phyloP scores from a whole-genome alignment of 1,140 invertebrate species.

The Asbolus verrucosus region DNA sequence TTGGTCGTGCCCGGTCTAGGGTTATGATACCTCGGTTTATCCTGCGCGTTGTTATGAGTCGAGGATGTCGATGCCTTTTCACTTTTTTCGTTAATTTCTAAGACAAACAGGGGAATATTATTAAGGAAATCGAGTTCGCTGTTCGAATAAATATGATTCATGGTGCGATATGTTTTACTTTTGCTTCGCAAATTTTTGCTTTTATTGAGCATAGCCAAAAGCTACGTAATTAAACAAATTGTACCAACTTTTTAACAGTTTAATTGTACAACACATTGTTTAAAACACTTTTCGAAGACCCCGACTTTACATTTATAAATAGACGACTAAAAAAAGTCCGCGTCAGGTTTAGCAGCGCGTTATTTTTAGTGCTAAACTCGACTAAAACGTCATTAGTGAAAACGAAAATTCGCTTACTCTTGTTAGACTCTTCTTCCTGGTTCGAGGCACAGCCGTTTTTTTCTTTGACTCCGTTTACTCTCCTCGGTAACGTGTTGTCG shows the following conservation, averaged over 20 bases:
- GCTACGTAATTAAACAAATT: slow-evolving; percentile 40
- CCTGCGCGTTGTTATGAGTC: slow-evolving; percentile 50
- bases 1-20: slow-evolving; percentile 58
- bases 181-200: slow-evolving; percentile 11
- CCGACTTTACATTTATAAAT: slow-evolving; percentile 44
- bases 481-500: not conserved
- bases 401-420: slow-evolving; percentile 23
- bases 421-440: slow-evolving; percentile 16
- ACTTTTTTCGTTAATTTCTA: slow-evolving; percentile 62
- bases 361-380: slow-evolving; percentile 27
- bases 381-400: slow-evolving; percentile 25
- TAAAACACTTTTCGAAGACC: slow-evolving; percentile 17
- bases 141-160: slow-evolving; percentile 56
- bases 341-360: slow-evolving; percentile 33
- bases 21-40: slow-evolving; percentile 57
- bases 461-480: not conserved
- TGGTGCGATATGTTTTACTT: slow-evolving; percentile 32
- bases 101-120: slow-evolving; percentile 62
- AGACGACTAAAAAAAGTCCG: slow-evolving; percentile 50
- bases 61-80: slow-evolving; percentile 50
- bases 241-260: slow-evolving; percentile 56
- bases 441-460: not conserved
- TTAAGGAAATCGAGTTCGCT: slow-evolving; percentile 56
- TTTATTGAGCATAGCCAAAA: slow-evolving; percentile 28
- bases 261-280: slow-evolving; percentile 55